Conservation (phyloP, 2,888 invertebrate species). For the Aspidapion aeneum region DNA sequence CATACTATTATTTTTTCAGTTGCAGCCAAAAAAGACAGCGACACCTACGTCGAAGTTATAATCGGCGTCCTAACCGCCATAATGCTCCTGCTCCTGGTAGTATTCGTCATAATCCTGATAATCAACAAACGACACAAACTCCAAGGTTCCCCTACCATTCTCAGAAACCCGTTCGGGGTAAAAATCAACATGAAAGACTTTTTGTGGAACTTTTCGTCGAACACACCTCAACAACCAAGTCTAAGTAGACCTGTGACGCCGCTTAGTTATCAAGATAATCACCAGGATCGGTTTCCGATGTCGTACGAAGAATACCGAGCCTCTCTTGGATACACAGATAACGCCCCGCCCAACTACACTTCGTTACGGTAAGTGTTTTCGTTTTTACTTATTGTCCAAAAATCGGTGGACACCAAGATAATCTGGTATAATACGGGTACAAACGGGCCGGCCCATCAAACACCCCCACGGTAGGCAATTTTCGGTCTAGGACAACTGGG, state of each 20-base stretch:
- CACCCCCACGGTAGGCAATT: too few species aligned
- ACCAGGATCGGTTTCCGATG: slow-evolving; percentile 40
- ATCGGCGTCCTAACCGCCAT: slow-evolving; percentile 64
- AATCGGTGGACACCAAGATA: too few species aligned
- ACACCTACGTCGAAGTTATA: slow-evolving; percentile 58
- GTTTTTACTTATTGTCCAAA: neutral
- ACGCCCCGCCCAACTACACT: slow-evolving; percentile 52
- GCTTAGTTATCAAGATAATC: slow-evolving; percentile 42
- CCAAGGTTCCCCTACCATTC: slow-evolving; percentile 58
- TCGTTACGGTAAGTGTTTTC: slow-evolving; percentile 44
- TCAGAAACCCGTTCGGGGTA: slow-evolving; percentile 60
- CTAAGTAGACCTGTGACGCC: slow-evolving; percentile 46
- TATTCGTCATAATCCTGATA: slow-evolving; percentile 60
- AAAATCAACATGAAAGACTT: slow-evolving; percentile 67
- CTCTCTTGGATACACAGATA: slow-evolving; percentile 50
- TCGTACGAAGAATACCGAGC: slow-evolving; percentile 53
- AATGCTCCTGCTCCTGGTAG: slow-evolving; percentile 59
- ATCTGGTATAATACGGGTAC: too few species aligned
- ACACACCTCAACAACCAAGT: slow-evolving; percentile 32
- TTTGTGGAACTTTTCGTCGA: slow-evolving; percentile 55
- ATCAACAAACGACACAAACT: slow-evolving; percentile 58
- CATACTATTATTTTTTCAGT: slow-evolving; percentile 43
- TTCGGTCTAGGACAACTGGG: too few species aligned
- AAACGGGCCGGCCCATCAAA: too few species aligned
- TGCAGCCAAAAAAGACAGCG: slow-evolving; percentile 55